A percentile compares a stretch with the other conserved stretches of the same genome.
phyloP scores from a whole-genome alignment of 2,113 vertebrate genomes.

The Podarcis cretensis region DNA sequence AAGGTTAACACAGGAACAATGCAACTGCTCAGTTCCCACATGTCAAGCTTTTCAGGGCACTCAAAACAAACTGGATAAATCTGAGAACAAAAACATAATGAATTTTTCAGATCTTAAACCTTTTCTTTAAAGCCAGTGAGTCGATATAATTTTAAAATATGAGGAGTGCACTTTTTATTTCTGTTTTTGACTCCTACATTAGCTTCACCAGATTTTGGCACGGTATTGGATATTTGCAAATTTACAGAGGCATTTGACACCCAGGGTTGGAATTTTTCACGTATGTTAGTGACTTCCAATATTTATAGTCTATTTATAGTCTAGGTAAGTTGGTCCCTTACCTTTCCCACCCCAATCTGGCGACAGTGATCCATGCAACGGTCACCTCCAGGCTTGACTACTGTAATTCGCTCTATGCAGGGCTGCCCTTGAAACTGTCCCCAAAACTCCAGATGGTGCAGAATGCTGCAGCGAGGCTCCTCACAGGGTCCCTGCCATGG shows the following conservation, averaged over 20 bases:
- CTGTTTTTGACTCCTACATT: background rate
- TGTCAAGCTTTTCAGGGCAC: background rate
- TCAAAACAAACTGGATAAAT: background rate
- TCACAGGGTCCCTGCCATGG: too few relatives aligned
- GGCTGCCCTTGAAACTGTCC: too few relatives aligned
- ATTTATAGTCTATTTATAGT: background rate
- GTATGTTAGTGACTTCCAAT: background rate
- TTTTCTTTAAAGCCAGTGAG: rapidly evolving
- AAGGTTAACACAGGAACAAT: background rate
- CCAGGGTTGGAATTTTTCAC: background rate
- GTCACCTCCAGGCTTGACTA: too few relatives aligned
- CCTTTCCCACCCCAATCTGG: too few relatives aligned
- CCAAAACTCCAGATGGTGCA: too few relatives aligned
- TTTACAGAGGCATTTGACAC: background rate
- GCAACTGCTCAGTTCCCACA: background rate
- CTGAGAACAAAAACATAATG: background rate
- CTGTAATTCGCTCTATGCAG: too few relatives aligned
- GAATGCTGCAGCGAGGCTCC: too few relatives aligned
- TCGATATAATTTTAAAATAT: background rate
- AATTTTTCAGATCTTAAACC: rapidly evolving
- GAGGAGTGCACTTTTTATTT: rapidly evolving
- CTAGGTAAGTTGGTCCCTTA: too few relatives aligned
- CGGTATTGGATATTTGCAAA: background rate
- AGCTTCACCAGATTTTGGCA: background rate
- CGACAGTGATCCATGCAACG: too few relatives aligned